Conservation (phyloP, 2,797 vertebrate genomes). For the Bothrops alternatus region DNA sequence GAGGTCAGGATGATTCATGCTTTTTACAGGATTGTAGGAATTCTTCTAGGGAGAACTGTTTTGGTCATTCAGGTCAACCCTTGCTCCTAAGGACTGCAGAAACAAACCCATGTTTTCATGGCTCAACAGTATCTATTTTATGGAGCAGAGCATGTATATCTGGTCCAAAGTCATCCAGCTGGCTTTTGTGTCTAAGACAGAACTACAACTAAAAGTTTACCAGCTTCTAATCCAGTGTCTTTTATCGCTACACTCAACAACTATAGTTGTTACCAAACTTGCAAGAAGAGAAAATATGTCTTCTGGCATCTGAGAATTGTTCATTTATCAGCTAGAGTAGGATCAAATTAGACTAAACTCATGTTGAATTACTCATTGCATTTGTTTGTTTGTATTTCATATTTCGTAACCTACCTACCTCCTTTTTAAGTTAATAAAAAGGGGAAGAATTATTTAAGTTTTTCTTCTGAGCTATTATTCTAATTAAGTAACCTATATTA, state of each 20-base stretch:
- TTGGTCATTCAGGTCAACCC: neutral
- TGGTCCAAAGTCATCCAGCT: neutral
- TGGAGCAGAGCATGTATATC: neutral
- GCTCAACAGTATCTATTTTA: neutral
- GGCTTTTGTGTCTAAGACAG: neutral
- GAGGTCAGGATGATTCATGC: neutral
- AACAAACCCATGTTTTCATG: neutral
- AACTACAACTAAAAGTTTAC: neutral
- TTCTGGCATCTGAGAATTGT: neutral
- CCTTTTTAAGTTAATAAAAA: neutral
- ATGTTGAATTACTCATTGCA: neutral
- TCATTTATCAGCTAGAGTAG: neutral
- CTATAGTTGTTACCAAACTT: neutral
- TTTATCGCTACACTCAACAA: neutral
- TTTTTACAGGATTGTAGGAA: neutral
- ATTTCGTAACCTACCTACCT: neutral
- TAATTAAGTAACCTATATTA: neutral
- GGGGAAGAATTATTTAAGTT: neutral
- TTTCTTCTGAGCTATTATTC: neutral
- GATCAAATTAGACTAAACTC: neutral
- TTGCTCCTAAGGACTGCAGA: neutral
- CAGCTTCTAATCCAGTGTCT: neutral
- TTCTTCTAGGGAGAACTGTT: neutral
- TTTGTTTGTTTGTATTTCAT: neutral
- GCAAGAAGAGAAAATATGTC: neutral